Conservation (phyloP, 2,113 vertebrate genomes). For the Orcinus orca region DNA sequence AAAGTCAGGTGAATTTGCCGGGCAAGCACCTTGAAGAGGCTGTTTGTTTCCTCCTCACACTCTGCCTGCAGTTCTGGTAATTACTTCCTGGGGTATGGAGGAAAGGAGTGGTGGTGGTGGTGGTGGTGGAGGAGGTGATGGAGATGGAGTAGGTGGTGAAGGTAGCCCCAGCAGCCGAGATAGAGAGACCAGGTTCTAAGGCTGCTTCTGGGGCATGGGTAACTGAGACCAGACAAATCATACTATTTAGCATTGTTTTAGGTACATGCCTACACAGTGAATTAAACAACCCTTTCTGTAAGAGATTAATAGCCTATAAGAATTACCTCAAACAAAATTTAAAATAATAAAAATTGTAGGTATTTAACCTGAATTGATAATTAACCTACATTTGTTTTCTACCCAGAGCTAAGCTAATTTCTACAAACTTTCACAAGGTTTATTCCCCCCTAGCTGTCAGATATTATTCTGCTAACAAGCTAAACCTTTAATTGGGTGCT, state of each 20-base stretch:
- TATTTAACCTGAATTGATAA: slow-evolving; percentile 50
- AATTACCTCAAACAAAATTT: slow-evolving; percentile 50
- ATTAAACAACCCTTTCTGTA: slow-evolving; percentile 32
- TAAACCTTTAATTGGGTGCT: slow-evolving; percentile 49
- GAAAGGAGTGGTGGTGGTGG: neutral
- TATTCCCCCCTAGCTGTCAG: neutral
- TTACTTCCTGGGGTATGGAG: neutral
- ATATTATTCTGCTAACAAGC: slow-evolving; percentile 43
- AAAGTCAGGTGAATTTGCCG: slow-evolving; percentile 30
- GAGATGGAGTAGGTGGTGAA: neutral
- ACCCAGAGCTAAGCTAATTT: slow-evolving; percentile 40
- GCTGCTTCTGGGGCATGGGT: neutral
- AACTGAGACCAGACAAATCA: slow-evolving; percentile 24
- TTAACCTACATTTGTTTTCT: slow-evolving; percentile 42
- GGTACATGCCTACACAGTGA: neutral
- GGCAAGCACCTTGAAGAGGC: neutral
- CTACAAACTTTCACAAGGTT: slow-evolving; percentile 4
- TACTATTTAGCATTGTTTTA: slow-evolving; percentile 19
- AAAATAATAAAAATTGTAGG: slow-evolving; percentile 41
- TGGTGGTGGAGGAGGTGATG: neutral
- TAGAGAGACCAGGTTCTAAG: neutral
- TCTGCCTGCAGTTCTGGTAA: slow-evolving; percentile 14
- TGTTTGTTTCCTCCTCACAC: neutral
- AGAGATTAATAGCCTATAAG: slow-evolving; percentile 19
- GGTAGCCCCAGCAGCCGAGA: neutral